phyloP scores from a whole-genome alignment of 2,797 vertebrate species.

The Chloroceryle amazona region DNA sequence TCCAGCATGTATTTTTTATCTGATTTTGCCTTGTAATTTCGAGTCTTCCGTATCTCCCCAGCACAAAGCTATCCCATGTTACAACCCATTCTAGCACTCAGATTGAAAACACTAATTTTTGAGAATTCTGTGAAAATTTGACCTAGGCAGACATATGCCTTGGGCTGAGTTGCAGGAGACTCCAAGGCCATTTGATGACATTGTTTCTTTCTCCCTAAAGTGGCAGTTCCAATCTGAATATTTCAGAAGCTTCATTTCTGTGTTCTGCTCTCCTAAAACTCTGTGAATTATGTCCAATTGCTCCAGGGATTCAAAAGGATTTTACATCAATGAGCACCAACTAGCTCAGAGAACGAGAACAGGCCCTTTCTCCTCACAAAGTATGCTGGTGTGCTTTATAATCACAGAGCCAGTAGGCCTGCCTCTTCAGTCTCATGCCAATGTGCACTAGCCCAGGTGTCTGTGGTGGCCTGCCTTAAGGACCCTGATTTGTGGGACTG shows the following conservation, averaged over 20 bases:
- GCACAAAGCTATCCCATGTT: neutral
- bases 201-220: neutral
- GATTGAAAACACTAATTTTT: slow-evolving; percentile 15
- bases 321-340: neutral
- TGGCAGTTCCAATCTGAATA: neutral
- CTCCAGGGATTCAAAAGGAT: neutral
- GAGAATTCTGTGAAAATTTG: slow-evolving; percentile 16
- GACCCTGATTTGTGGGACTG: neutral
- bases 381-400: neutral
- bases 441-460: neutral
- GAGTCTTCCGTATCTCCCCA: neutral
- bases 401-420: neutral
- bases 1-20: slow-evolving; percentile 17
- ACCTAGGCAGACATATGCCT: neutral
- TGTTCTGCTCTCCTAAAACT: neutral
- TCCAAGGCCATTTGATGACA: neutral
- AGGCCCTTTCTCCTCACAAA: neutral
- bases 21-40: slow-evolving; percentile 28
- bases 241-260: neutral
- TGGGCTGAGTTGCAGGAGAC: neutral
- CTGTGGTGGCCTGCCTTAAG: neutral
- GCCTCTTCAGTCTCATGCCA: rapidly evolving
- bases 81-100: neutral
- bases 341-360: neutral
- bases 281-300: neutral